Percentiles rank a stretch among this genome's conserved stretches.
Evolutionary conservation across 2,888 invertebrate species (phyloP).

Genomic region (Rhodophaea formosa): DNA sequence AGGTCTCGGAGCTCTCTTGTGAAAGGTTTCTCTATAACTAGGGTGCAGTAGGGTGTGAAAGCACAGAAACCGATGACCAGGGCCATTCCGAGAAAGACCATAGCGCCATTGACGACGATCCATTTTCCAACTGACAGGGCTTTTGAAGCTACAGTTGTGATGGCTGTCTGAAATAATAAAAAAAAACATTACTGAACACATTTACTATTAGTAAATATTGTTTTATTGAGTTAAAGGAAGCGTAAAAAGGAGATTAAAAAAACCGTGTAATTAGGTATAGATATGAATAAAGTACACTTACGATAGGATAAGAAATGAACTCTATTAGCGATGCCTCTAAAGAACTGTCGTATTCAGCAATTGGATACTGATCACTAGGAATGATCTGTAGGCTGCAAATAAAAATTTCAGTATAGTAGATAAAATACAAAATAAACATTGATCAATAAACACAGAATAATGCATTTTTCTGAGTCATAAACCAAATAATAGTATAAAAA

Average conservation of each 20-base stretch:
- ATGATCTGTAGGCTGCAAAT: conserved; percentile 34
- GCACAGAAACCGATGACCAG: conserved; percentile 77
- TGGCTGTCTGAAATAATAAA: conserved; percentile 35
- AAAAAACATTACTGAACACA: neutral
- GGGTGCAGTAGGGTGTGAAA: conserved; percentile 77
- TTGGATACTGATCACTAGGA: conserved; percentile 32
- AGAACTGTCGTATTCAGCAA: conserved; percentile 29
- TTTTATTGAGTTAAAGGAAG: no score
- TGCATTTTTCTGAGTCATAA: neutral
- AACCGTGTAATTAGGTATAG: no score
- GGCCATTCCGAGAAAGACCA: conserved; percentile 44
- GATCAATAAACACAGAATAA: neutral
- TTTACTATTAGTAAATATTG: no score
- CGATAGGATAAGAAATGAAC: conserved; percentile 37
- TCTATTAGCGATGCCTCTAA: conserved; percentile 34
- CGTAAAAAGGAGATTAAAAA: no score
- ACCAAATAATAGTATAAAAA: neutral
- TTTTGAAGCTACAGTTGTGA: conserved; percentile 32
- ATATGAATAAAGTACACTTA: conserved; percentile 31
- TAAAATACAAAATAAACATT: neutral
- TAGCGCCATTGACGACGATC: conserved; percentile 49
- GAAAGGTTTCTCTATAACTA: conserved; percentile 62
- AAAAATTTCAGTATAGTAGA: neutral
- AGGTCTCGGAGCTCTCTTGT: conserved; percentile 56
- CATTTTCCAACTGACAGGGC: conserved; percentile 48